Evolutionary conservation across 2,797 vertebrate species (phyloP), one percentile per base, ranked within the genome.

Genomic region (Crax fasciolata): DNA sequence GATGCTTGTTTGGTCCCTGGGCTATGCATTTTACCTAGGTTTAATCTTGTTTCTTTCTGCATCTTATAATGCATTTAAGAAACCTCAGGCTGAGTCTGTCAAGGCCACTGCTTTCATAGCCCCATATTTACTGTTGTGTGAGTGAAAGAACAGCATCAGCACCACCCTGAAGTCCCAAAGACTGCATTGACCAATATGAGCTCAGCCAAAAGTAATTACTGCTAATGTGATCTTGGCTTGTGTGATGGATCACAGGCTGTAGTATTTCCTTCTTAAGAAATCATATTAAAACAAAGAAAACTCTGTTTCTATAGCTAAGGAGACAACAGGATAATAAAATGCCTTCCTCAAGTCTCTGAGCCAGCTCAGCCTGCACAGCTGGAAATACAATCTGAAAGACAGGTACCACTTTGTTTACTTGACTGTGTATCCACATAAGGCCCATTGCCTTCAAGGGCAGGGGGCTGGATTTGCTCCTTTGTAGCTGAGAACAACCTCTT

Each of bases 151-250:
- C 35, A 89, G 66, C 70, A 82, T 66, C 83, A 83, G 68, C 2
- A 3, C 48, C 77, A 59, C 44, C 25, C 49, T 62, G 59, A 83
- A 92, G 81, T 94, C 90, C 76, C 61, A 52, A 71, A 77, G 86
- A 86, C 43, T 66, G 43, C 23, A 30, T 7, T 96, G 87, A 80
- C 91, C 91, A 90, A 13, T 71, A 75, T 66, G 35, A 93, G 59
- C 59, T 89, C 55, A 91, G 83, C 70, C 77, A 85, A 84, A 96
- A 97, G 87, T 92, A 95, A 90, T 96, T 95, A 96, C 59, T 90
- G 39, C 74, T 97, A 97, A 95, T 93, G 87, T 81, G 75, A 93
- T 92, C 92, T 83, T 90, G 75, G 78, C 75, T 95, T 76, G 52
- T 79, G 63, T 95, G 96, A 90, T 87, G 61, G 78, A 95, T 96